These are phyloP conservation scores for Sardinella longiceps DNA, from an alignment of 2,797 vertebrate species.

Conservation along the genomic window DNA sequence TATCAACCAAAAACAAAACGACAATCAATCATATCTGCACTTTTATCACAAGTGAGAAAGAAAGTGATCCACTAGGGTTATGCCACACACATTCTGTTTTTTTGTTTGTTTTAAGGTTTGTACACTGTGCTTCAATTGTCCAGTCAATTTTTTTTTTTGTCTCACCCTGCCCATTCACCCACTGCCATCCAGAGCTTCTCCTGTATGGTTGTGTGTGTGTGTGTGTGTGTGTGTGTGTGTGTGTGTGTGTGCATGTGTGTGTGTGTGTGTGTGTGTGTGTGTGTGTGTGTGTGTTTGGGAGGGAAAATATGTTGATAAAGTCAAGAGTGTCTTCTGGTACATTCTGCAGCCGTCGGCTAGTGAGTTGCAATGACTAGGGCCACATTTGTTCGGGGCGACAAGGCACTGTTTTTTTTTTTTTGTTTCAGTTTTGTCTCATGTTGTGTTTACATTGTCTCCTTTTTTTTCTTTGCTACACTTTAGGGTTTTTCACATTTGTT, in stretches of 20 bases:
- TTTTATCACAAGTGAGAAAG: conserved; percentile 43
- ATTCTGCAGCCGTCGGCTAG: conserved; percentile 54
- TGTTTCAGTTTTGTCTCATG: conserved; percentile 31
- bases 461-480: not conserved
- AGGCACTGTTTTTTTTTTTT: conserved; percentile 54
- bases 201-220: conserved; percentile 8
- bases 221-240: no score
- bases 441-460: not conserved
- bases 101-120: conserved; percentile 27
- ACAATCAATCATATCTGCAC: conserved; percentile 52
- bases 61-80: conserved; percentile 43
- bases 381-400: conserved; percentile 38
- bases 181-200: conserved; percentile 6
- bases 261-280: no score
- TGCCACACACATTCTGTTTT: not conserved
- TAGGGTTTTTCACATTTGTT: not conserved
- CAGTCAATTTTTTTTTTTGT: not conserved
- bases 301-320: conserved; percentile 49
- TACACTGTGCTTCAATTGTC: conserved; percentile 35
- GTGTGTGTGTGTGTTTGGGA: no score
- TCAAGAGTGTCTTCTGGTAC: conserved; percentile 54
- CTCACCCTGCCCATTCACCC: not conserved
- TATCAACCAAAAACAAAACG: conserved; percentile 44
- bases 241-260: no score
- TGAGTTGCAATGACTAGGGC: conserved; percentile 48